phyloP scores from a whole-genome alignment of 2,113 vertebrate genomes.

The Nothoprocta perdicaria region DNA sequence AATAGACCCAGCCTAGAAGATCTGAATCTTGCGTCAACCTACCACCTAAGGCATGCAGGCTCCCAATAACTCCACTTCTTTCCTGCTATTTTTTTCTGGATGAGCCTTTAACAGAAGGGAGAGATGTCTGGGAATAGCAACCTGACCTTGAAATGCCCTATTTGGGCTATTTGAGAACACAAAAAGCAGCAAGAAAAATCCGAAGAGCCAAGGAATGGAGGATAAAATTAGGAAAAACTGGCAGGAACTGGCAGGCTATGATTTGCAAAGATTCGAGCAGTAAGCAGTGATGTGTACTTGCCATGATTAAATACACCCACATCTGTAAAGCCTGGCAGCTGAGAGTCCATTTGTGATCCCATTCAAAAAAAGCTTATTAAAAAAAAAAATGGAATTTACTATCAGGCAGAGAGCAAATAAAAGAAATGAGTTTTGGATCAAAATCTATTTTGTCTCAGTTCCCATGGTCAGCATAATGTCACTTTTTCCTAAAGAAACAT shows the following conservation, averaged over 20 bases:
- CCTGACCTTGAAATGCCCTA: neutral
- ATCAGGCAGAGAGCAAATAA: neutral
- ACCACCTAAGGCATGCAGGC: neutral
- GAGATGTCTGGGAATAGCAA: neutral
- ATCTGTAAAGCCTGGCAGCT: neutral
- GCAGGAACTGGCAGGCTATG: neutral
- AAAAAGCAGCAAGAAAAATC: neutral
- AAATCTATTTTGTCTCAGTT: neutral
- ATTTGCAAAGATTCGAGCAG: neutral
- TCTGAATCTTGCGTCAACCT: neutral
- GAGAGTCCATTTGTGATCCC: neutral
- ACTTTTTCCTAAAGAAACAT: neutral
- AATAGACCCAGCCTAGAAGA: neutral
- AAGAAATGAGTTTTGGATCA: neutral
- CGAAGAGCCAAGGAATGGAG: neutral
- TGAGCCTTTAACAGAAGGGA: neutral
- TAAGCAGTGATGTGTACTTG: neutral
- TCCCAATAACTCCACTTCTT: neutral
- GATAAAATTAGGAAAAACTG: neutral
- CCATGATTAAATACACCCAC: neutral
- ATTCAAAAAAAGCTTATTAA: neutral
- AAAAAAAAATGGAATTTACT: neutral
- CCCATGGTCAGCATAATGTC: neutral
- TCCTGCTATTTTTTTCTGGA: rapidly evolving
- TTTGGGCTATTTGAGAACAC: neutral